phyloP scores from a whole-genome alignment of 2,888 invertebrate genomes.

The Corythucha ciliata region DNA sequence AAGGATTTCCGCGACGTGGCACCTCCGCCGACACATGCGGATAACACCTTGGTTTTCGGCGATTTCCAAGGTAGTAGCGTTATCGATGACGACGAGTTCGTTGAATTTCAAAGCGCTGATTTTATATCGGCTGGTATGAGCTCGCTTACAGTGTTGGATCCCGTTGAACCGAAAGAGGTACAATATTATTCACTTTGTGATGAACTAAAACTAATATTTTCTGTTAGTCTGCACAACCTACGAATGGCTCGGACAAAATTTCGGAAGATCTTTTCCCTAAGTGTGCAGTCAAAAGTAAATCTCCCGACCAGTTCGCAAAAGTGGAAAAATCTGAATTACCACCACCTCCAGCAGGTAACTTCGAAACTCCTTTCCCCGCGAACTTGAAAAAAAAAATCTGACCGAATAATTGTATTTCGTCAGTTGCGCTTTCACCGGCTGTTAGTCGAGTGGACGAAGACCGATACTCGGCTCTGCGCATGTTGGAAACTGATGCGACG shows the following conservation, averaged over 20 bases:
- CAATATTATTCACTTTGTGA: neutral
- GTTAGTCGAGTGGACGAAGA: constrained; percentile 19
- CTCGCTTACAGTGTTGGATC: constrained; percentile 23
- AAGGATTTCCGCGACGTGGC: constrained; percentile 3
- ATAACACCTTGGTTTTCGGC: neutral
- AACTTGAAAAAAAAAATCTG: no score
- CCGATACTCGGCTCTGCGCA: constrained; percentile 39
- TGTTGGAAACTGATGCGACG: constrained; percentile 34
- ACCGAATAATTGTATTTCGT: no score
- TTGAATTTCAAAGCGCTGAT: constrained; percentile 44
- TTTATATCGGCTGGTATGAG: constrained; percentile 21
- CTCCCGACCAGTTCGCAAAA: no score
- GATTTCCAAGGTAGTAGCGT: constrained; percentile 16
- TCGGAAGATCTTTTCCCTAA: constrained; percentile 28
- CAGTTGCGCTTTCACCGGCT: neutral
- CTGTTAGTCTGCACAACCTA: neutral
- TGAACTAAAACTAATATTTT: no score
- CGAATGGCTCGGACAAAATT: neutral
- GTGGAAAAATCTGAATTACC: no score
- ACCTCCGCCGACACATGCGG: neutral
- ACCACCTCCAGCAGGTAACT: constrained; percentile 1
- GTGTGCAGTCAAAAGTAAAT: constrained; percentile 23
- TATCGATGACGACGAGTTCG: constrained; percentile 43
- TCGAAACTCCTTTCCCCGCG: no score
- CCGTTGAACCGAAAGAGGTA: constrained; percentile 20